Percentiles rank a stretch among this genome's conserved stretches.
Conservation (phyloP, 2,797 vertebrate species). For the Dromococcyx pavoninus region DNA sequence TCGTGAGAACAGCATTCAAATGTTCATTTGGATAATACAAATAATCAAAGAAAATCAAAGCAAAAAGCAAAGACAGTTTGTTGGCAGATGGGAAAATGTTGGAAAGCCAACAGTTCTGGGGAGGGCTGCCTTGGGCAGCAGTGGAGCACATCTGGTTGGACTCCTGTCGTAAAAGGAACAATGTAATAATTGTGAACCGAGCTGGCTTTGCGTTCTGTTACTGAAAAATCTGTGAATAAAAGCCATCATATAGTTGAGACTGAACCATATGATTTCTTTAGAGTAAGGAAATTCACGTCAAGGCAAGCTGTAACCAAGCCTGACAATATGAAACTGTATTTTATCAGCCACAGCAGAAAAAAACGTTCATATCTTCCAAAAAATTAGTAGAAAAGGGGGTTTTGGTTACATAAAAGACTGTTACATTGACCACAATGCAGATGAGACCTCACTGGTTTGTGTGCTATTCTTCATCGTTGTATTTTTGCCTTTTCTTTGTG, state of each 20-base stretch:
- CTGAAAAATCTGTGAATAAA: neutral
- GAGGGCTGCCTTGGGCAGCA: neutral
- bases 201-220: neutral
- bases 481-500: neutral
- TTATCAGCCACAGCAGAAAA: neutral
- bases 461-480: neutral
- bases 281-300: neutral
- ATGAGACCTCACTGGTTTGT: neutral
- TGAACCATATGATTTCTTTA: neutral
- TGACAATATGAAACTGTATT: neutral
- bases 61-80: neutral
- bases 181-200: neutral
- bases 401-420: neutral
- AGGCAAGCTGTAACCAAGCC: neutral
- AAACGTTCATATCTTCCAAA: neutral
- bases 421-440: neutral
- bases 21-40: neutral
- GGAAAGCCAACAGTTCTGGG: neutral
- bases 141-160: conserved; percentile 10
- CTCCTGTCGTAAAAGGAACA: neutral
- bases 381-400: neutral
- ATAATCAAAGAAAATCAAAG: neutral
- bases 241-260: neutral
- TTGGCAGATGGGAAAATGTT: neutral
- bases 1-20: neutral